These are phyloP conservation scores for Mola mola DNA, from an alignment of 2,113 vertebrate genomes.

Conservation along the genomic window DNA sequence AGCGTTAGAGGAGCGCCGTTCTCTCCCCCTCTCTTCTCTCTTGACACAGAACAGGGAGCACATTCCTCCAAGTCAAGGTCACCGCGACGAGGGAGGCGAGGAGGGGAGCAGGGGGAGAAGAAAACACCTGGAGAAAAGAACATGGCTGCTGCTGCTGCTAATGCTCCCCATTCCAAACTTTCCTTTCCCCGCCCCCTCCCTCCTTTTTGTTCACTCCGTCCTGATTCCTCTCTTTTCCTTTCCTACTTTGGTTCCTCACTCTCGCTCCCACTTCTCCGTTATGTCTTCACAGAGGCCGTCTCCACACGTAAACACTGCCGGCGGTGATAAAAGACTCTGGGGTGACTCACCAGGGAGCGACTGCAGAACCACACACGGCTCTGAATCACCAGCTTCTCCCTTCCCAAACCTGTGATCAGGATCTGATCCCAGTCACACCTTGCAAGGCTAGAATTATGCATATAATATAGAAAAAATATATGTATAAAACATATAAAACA, in stretches of 20 bases:
- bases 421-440: conserved; percentile 48
- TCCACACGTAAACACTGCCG: conserved; percentile 44
- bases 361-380: conserved; percentile 57
- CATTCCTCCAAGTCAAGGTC: conserved; percentile 81
- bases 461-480: conserved; percentile 19
- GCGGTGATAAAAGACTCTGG: conserved; percentile 52
- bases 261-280: not conserved
- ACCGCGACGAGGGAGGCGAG: conserved; percentile 49
- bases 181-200: not conserved
- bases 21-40: conserved; percentile 29
- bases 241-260: not conserved
- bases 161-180: conserved; percentile 22
- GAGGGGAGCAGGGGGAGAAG: conserved; percentile 33
- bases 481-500: not conserved
- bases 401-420: conserved; percentile 49
- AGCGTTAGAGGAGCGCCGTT: conserved; percentile 37
- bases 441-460: conserved; percentile 39
- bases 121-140: conserved; percentile 77
- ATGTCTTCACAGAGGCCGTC: conserved; percentile 33
- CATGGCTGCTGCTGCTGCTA: conserved; percentile 31
- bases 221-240: not conserved
- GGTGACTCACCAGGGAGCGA: conserved; percentile 62
- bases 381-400: conserved; percentile 52
- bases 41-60: conserved; percentile 69
- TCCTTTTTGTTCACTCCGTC: not conserved